Evolutionary conservation across 2,113 vertebrate genomes (phyloP), one percentile per base, ranked within the genome.

Genomic region (Pterocles gutturalis): DNA sequence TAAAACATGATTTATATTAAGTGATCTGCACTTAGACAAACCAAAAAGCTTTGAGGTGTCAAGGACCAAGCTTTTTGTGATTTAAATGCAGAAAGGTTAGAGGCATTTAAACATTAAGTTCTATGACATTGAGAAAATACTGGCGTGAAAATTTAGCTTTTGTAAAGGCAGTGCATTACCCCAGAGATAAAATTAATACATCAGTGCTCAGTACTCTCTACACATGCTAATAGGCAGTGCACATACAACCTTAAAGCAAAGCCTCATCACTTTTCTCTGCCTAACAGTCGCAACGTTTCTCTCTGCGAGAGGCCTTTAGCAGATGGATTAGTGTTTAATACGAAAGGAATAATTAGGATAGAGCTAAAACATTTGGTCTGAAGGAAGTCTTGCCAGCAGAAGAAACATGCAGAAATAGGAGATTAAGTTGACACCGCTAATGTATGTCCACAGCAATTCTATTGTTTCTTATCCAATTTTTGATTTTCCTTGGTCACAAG

Each of bases 371-470:
- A 70, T 90, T 95, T 75, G 94, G 86, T 95, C 95, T 90, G 93
- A 96, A 97, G 96, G 96, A 96, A 95, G 96, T 97, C 97, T 95
- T 83, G 95, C 96, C 98, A 97, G 97, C 96, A 96, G 96, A 97
- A 97, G 97, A 96, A 94, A 98, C 99, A 99, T 99, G 98, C 99
- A 98, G 98, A 98, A 97, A 95, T 5, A 96, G 87, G 97, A 98
- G 97, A 98, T 98, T 98, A 98, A 98, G 97, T 98, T 98, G 97
- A 98, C 97, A 97, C 97, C 97, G 0, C 97, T 98, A 98, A 98
- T 87, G 88, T 98, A 97, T 97, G 97, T 96, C 96, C 97, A 97
- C 97, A 98, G 97, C 97, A 96, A 96, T 97, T 91, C 96, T 95
- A 96, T 95, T 94, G 95, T 96, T 97, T 96, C 96, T 97, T 93